Evolutionary conservation across 2,113 vertebrate genomes (phyloP).

Genomic region (Rhombomys opimus): DNA sequence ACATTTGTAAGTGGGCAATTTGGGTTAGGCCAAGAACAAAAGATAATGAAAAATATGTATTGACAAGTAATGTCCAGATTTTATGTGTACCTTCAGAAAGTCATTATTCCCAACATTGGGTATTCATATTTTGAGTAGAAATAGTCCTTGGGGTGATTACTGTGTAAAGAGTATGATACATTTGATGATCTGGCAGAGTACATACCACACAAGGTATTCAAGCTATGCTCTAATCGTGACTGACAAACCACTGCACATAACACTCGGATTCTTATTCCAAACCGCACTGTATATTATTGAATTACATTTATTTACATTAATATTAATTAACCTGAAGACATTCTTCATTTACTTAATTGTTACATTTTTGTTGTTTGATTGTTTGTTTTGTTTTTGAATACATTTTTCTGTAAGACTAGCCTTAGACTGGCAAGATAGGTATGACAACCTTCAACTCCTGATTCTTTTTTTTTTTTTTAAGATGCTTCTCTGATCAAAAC

Average conservation of each 20-base stretch:
- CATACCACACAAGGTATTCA: accelerated
- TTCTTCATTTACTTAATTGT: neutral
- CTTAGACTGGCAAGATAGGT: neutral
- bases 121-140: neutral
- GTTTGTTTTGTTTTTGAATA: neutral
- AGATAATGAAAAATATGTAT: neutral
- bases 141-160: neutral
- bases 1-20: neutral
- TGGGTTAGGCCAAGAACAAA: neutral
- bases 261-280: neutral
- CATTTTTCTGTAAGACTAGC: too few relatives aligned
- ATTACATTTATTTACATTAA: neutral
- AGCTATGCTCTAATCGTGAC: accelerated
- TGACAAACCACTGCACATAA: neutral
- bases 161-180: neutral
- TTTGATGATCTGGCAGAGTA: neutral
- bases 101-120: neutral
- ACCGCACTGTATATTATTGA: neutral
- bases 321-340: neutral
- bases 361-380: neutral
- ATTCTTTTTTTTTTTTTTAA: neutral
- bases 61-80: neutral
- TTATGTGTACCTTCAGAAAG: neutral
- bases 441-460: too few relatives aligned
- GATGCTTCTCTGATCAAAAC: too few relatives aligned